A percentile compares a stretch with the other conserved stretches of the same genome.
phyloP scores from a whole-genome alignment of 2,888 invertebrate species.

The Mythimna albipuncta region DNA sequence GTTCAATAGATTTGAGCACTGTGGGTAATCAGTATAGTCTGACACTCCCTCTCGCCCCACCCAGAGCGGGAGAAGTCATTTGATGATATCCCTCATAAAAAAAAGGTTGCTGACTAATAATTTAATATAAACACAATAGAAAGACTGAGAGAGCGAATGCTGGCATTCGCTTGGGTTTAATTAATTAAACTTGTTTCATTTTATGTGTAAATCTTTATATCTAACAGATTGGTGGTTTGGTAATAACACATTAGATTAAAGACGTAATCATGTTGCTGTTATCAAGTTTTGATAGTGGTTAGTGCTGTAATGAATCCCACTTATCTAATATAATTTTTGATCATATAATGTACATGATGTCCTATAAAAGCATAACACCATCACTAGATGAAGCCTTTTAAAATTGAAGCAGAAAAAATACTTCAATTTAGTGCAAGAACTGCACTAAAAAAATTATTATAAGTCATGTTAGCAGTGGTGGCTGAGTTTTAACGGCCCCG shows the following conservation, averaged over 20 bases:
- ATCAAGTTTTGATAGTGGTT: constrained; percentile 13
- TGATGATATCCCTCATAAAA: too few relatives aligned
- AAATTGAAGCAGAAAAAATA: not conserved
- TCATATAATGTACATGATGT: not conserved
- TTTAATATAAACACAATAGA: not conserved
- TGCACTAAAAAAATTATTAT: too few relatives aligned
- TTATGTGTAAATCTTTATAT: constrained; percentile 6
- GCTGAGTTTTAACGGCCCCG: too few relatives aligned
- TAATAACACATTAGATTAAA: constrained; percentile 23
- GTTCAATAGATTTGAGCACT: too few relatives aligned
- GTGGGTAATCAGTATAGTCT: too few relatives aligned
- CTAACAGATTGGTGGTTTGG: constrained; percentile 8
- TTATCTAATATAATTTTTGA: constrained; percentile 4
- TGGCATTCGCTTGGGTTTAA: too few relatives aligned
- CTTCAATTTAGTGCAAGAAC: too few relatives aligned
- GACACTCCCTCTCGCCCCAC: too few relatives aligned
- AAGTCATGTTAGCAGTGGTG: too few relatives aligned
- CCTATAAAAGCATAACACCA: not conserved
- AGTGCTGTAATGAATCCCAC: constrained; percentile 14
- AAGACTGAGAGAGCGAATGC: too few relatives aligned
- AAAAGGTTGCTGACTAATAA: constrained; percentile 24
- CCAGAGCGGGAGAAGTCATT: too few relatives aligned
- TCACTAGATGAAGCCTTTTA: not conserved
- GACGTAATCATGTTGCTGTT: constrained; percentile 5
- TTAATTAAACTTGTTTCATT: not conserved